These are phyloP conservation scores for Spodoptera exigua DNA, from an alignment of 2,888 invertebrate genomes.

Conservation along the genomic window DNA sequence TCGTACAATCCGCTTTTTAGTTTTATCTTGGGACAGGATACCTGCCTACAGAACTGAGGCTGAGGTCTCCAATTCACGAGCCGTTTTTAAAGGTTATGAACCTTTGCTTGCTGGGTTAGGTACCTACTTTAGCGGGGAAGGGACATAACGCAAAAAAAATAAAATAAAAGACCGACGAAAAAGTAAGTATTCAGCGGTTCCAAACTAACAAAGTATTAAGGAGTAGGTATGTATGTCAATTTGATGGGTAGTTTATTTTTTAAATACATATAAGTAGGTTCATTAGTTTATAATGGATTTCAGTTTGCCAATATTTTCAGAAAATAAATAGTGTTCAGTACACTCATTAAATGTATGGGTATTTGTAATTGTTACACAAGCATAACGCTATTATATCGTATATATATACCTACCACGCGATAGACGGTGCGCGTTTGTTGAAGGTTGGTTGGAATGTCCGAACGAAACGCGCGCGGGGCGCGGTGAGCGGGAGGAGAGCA, in stretches of 20 bases:
- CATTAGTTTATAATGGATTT: neutral
- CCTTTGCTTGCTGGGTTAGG: constrained; percentile 31
- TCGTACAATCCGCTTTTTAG: constrained; percentile 16
- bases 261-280: constrained; percentile 4
- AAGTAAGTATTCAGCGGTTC: too few species aligned
- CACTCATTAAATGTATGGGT: constrained; percentile 22
- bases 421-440: constrained; percentile 77
- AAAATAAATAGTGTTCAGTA: constrained; percentile 25
- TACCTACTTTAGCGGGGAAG: constrained; percentile 1
- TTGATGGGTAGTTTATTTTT: constrained; percentile 7
- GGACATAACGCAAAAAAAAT: too few species aligned
- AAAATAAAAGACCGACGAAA: too few species aligned
- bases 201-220: neutral
- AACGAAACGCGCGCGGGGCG: constrained; percentile 64
- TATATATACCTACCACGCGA: constrained; percentile 58
- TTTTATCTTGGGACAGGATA: constrained; percentile 26
- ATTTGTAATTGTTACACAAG: constrained; percentile 50
- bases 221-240: neutral
- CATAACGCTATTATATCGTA: constrained; percentile 54
- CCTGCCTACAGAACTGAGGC: constrained; percentile 22
- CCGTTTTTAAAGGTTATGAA: constrained; percentile 39
- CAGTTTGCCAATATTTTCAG: too few species aligned
- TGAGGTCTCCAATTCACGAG: constrained; percentile 32
- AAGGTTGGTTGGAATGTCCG: constrained; percentile 78
- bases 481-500: constrained; percentile 63